Conservation (phyloP, 2,113 vertebrate genomes). For the Podocnemis expansa region DNA sequence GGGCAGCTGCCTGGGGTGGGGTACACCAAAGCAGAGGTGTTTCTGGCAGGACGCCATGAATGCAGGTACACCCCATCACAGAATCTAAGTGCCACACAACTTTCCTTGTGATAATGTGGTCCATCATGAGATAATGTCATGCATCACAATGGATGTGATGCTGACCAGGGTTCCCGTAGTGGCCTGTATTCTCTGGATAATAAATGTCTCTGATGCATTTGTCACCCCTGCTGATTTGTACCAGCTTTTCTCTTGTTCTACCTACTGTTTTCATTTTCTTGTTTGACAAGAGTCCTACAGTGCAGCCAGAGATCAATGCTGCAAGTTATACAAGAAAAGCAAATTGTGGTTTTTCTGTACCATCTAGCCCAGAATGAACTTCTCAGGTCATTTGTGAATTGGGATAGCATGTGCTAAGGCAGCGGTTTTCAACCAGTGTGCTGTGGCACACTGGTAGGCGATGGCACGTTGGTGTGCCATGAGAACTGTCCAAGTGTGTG, state of each 20-base stretch:
- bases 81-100: background rate
- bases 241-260: conserved; percentile 52
- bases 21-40: no score
- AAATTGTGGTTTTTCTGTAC: background rate
- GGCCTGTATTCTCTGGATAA: conserved; percentile 44
- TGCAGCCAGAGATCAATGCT: conserved; percentile 39
- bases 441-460: no score
- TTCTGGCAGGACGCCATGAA: no score
- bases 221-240: conserved; percentile 41
- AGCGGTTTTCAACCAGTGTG: no score
- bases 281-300: conserved; percentile 33
- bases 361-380: conserved; percentile 5
- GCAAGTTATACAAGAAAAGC: conserved; percentile 31
- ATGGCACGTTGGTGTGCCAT: no score
- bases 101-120: conserved; percentile 43
- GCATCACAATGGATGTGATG: conserved; percentile 20
- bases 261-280: conserved; percentile 57
- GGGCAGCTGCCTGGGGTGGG: no score
- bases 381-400: background rate
- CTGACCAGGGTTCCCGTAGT: conserved; percentile 18
- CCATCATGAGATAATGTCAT: conserved; percentile 45
- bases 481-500: no score
- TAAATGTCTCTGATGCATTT: conserved; percentile 22
- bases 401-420: background rate
- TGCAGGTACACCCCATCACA: no score